Conservation (phyloP, 1,140 invertebrate genomes). For the Limonius californicus region DNA sequence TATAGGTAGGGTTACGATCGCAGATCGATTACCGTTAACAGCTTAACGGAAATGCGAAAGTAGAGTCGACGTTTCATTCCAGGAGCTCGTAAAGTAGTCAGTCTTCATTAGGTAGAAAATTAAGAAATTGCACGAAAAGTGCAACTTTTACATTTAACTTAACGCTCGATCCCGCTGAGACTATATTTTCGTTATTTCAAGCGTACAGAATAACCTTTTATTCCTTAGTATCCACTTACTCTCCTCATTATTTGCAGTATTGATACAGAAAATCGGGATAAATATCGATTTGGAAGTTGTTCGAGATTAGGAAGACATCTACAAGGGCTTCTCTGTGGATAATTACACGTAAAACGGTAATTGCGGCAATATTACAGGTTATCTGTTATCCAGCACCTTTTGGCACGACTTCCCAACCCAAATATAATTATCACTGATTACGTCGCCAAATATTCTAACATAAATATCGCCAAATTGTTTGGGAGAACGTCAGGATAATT, state of each 20-base stretch:
- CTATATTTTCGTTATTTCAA: no score
- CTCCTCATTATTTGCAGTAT: no score
- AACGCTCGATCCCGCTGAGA: no score
- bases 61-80: conserved; percentile 15
- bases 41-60: conserved; percentile 18
- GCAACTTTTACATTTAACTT: not conserved
- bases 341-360: no score
- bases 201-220: no score
- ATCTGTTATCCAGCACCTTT: no score
- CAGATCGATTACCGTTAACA: conserved; percentile 23
- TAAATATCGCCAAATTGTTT: not conserved
- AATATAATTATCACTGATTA: conserved; percentile 5
- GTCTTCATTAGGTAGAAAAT: conserved; percentile 7
- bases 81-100: conserved; percentile 6
- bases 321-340: no score
- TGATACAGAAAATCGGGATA: no score
- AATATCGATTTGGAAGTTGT: no score
- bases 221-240: no score
- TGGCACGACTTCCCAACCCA: not conserved
- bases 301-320: no score
- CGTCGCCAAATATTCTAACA: not conserved
- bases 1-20: conserved; percentile 12
- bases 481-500: not conserved
- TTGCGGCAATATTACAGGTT: no score
- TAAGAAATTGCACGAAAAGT: conserved; percentile 6